A percentile compares a stretch with the other conserved stretches of the same genome.
Evolutionary conservation across 23 tunicate species (phyloP).

Genomic region (Corella eumyota): DNA sequence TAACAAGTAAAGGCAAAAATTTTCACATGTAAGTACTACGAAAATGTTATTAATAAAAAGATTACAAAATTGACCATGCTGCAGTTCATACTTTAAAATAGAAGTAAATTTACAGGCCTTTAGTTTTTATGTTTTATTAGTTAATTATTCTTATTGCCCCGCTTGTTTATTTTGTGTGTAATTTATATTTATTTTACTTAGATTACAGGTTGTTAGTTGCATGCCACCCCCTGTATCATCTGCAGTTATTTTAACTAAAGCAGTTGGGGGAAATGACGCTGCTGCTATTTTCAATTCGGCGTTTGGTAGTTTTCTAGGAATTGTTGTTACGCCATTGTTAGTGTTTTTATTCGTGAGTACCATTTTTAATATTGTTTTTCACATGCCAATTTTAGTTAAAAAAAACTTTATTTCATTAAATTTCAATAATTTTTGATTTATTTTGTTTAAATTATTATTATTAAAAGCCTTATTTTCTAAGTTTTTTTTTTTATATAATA

Average conservation of each 20-base stretch:
- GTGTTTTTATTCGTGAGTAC: conserved; percentile 76
- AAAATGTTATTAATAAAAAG: too few species aligned
- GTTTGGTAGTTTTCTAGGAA: conserved; percentile 92
- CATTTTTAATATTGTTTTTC: neutral
- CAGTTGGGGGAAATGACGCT: conserved; percentile 98
- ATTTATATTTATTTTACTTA: conserved; percentile 6
- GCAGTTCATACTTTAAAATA: too few species aligned
- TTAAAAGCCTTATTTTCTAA: too few species aligned
- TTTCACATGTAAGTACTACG: too few species aligned
- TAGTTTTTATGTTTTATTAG: neutral
- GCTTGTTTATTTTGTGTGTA: neutral
- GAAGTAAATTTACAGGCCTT: neutral
- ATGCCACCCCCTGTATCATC: conserved; percentile 99
- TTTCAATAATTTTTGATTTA: too few species aligned
- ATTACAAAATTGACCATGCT: too few species aligned
- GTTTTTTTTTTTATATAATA: too few species aligned
- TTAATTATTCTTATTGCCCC: neutral
- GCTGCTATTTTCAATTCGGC: conserved; percentile 99
- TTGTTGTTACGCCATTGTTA: conserved; percentile 71
- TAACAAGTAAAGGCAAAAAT: neutral
- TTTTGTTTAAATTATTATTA: too few species aligned
- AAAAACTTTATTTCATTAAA: neutral
- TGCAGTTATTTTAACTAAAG: conserved; percentile 92
- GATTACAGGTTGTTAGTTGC: conserved; percentile 91
- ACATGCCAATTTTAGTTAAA: neutral